Evolutionary conservation across 2,113 vertebrate genomes (phyloP).

Genomic region (Corythornis madagascariensis): DNA sequence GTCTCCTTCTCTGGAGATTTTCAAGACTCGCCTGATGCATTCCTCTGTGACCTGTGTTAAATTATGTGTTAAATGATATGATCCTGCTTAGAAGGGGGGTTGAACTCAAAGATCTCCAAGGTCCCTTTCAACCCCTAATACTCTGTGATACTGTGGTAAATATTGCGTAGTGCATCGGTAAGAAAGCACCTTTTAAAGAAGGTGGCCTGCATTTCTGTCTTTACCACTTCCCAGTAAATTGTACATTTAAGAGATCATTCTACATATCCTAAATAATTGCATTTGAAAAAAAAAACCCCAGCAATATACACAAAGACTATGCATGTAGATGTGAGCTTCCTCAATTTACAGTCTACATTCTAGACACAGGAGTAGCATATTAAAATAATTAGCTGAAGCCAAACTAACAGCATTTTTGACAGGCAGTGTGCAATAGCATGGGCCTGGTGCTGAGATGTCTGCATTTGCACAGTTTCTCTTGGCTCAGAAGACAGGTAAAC

Average conservation of each 20-base stretch:
- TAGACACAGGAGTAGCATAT: not conserved
- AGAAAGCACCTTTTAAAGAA: not conserved
- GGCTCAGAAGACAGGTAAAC: not conserved
- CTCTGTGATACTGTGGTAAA: too few species aligned
- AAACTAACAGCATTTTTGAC: not conserved
- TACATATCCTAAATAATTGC: not conserved
- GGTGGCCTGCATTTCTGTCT: not conserved
- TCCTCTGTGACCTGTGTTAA: too few species aligned
- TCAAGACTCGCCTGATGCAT: too few species aligned
- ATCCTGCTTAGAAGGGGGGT: too few species aligned
- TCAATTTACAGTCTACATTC: not conserved
- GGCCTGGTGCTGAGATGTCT: not conserved
- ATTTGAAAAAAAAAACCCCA: not conserved
- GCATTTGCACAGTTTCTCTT: not conserved
- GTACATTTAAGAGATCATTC: not conserved
- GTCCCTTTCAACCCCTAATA: too few species aligned
- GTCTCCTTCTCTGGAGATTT: too few species aligned
- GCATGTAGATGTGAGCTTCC: not conserved
- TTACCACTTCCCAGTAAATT: not conserved
- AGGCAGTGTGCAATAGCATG: rapidly evolving
- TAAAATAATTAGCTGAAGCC: not conserved
- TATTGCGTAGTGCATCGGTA: rapidly evolving
- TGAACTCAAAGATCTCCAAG: too few species aligned
- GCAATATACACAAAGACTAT: rapidly evolving
- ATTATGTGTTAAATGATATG: too few species aligned